Evolutionary conservation across 2,888 invertebrate species (phyloP).

Genomic region (Trichogramma dendrolimi): DNA sequence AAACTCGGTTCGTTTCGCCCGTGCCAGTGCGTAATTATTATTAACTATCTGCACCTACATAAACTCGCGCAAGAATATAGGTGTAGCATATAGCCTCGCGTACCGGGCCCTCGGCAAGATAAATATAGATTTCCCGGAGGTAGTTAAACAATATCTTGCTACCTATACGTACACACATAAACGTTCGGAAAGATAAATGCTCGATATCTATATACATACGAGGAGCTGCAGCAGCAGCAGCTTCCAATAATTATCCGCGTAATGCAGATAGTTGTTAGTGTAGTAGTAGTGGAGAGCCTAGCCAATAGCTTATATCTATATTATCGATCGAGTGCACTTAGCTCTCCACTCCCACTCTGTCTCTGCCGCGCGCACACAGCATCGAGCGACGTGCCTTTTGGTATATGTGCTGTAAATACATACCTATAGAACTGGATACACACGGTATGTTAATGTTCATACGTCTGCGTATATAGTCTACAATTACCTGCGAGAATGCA

Average conservation of each 20-base stretch:
- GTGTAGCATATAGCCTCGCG: no score
- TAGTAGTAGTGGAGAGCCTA: neutral
- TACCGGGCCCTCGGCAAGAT: slow-evolving; percentile 13
- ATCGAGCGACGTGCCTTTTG: slow-evolving; percentile 2
- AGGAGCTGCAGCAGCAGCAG: neutral
- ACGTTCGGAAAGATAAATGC: slow-evolving; percentile 1
- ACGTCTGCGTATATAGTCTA: neutral
- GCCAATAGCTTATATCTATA: neutral
- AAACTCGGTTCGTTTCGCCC: no score
- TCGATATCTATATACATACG: slow-evolving; percentile 1
- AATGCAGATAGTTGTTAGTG: neutral
- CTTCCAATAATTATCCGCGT: slow-evolving; percentile 17
- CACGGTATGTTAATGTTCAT: slow-evolving; percentile 8
- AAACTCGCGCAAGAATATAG: no score
- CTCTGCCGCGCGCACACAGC: neutral
- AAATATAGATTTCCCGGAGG: neutral
- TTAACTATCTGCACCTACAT: no score
- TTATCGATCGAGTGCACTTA: slow-evolving; percentile 7
- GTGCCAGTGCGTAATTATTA: no score
- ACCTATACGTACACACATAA: slow-evolving; percentile 17
- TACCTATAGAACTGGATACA: no score
- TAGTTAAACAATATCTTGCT: neutral
- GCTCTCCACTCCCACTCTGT: no score
- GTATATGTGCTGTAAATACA: neutral
- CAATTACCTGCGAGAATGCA: neutral